A percentile compares a stretch with the other conserved stretches of the same genome.
Evolutionary conservation across 2,113 vertebrate genomes (phyloP).

Genomic region (Podarcis muralis): DNA sequence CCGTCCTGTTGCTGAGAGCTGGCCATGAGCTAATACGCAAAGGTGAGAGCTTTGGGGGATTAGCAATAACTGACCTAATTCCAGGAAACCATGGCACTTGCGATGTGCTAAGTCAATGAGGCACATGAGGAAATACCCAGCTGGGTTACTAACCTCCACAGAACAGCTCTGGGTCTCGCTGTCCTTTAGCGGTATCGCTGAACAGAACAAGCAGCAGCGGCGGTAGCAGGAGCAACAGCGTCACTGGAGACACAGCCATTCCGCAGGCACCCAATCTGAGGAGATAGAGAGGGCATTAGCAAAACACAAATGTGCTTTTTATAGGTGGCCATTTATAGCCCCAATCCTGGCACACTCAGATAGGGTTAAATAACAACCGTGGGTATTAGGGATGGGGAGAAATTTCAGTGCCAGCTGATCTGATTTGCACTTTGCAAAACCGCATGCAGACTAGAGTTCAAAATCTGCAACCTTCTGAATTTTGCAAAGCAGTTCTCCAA

Average conservation of each 20-base stretch:
- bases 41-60: neutral
- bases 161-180: constrained; percentile 34
- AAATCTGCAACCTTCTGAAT: no score
- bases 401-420: no score
- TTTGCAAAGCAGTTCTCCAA: no score
- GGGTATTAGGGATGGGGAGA: no score
- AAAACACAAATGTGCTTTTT: neutral
- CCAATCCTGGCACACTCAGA: neutral
- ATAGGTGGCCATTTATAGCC: no score
- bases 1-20: no score
- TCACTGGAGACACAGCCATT: neutral
- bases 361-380: neutral
- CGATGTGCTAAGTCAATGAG: rapidly evolving
- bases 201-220: constrained; percentile 20
- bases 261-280: neutral
- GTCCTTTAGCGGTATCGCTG: neutral
- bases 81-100: neutral
- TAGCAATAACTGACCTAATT: neutral
- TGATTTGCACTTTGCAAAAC: no score
- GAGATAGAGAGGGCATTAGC: neutral
- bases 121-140: rapidly evolving
- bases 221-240: constrained; percentile 10
- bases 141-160: constrained; percentile 33
- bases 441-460: no score
- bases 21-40: neutral